These are phyloP conservation scores for Rhagoletis zephyria DNA, from an alignment of 1,140 invertebrate species.

Conservation along the genomic window DNA sequence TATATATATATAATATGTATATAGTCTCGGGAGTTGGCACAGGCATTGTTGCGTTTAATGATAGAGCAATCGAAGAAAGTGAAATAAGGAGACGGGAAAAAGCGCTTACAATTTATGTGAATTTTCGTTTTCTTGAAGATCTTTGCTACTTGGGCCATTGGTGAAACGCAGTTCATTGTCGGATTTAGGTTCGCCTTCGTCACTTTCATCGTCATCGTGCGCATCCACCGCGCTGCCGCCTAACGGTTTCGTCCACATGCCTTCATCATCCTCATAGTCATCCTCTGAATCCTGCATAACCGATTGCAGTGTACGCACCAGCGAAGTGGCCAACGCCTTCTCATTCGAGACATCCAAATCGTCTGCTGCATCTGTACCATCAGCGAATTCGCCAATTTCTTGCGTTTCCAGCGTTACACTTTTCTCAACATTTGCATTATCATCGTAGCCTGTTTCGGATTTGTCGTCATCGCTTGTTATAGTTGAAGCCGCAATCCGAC, in stretches of 20 bases:
- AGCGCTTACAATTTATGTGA: slow-evolving; percentile 49
- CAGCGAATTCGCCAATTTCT: slow-evolving; percentile 31
- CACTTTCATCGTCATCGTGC: neutral
- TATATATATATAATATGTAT: neutral
- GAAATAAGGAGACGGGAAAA: slow-evolving; percentile 33
- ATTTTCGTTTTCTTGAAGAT: slow-evolving; percentile 40
- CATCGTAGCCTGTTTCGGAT: slow-evolving; percentile 65
- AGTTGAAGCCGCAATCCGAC: neutral
- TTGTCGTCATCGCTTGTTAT: slow-evolving; percentile 53
- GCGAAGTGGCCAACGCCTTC: slow-evolving; percentile 58
- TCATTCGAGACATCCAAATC: slow-evolving; percentile 44
- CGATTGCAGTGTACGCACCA: slow-evolving; percentile 66
- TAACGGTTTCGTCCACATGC: slow-evolving; percentile 71
- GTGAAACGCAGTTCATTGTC: slow-evolving; percentile 33
- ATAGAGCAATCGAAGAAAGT: slow-evolving; percentile 50
- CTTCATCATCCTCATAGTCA: slow-evolving; percentile 70
- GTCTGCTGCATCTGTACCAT: neutral
- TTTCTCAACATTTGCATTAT: slow-evolving; percentile 71
- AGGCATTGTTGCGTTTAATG: slow-evolving; percentile 50
- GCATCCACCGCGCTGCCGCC: slow-evolving; percentile 56
- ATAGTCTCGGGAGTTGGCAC: slow-evolving; percentile 2
- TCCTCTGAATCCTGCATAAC: slow-evolving; percentile 68
- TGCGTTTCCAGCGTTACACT: slow-evolving; percentile 31
- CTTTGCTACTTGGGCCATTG: slow-evolving; percentile 49
- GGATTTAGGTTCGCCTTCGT: neutral